Conservation (phyloP, 2,888 invertebrate genomes). For the Pheosia gnoma region DNA sequence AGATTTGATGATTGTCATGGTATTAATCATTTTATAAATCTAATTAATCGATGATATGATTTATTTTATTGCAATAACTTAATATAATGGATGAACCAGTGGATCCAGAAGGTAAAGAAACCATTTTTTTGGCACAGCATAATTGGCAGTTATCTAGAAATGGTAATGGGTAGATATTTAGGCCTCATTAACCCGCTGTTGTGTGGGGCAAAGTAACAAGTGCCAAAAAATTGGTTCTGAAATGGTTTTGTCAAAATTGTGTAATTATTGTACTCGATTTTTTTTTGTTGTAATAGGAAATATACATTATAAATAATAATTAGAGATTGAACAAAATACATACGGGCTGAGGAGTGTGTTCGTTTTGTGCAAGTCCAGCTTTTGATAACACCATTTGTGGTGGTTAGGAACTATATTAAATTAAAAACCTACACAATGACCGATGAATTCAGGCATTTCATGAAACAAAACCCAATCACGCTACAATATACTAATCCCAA, state of each 20-base stretch:
- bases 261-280: constrained; percentile 11
- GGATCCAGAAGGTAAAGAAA: constrained; percentile 12
- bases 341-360: constrained; percentile 49
- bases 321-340: constrained; percentile 15
- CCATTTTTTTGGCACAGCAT: constrained; percentile 24
- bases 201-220: neutral
- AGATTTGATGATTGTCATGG: constrained; percentile 40
- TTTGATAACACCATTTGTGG: constrained; percentile 19
- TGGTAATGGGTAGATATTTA: too few relatives aligned
- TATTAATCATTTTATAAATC: constrained; percentile 32
- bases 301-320: constrained; percentile 17
- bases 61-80: constrained; percentile 37
- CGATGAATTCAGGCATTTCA: neutral
- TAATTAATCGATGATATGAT: constrained; percentile 42
- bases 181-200: too few relatives aligned
- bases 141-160: neutral
- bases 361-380: constrained; percentile 20
- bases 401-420: constrained; percentile 6
- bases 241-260: neutral
- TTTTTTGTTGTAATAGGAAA: constrained; percentile 1
- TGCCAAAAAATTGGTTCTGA: constrained; percentile 3
- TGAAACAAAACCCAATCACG: neutral
- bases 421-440: neutral
- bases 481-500: neutral
- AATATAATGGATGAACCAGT: constrained; percentile 16